These are phyloP conservation scores for Aphaenogaster rudis DNA, from an alignment of 1,140 invertebrate species.

Conservation along the genomic window DNA sequence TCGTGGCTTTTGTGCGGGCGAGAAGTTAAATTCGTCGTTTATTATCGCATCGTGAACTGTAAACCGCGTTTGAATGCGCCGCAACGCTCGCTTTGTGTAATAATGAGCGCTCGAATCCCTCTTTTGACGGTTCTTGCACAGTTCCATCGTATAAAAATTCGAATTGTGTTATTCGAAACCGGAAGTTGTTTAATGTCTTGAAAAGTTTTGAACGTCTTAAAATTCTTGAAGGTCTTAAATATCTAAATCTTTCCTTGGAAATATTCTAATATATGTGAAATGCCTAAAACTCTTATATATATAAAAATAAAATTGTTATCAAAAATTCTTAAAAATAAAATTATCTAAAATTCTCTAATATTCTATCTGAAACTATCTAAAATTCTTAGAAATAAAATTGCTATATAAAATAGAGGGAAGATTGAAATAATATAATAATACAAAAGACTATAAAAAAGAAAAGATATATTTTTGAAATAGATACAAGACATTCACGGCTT, in stretches of 20 bases:
- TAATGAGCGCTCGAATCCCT: background rate
- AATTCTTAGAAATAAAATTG: background rate
- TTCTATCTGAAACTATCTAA: background rate
- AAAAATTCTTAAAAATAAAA: background rate
- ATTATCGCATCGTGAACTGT: constrained; percentile 28
- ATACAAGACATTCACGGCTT: background rate
- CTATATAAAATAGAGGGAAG: background rate
- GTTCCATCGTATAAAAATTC: background rate
- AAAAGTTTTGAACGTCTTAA: background rate
- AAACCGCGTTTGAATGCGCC: constrained; percentile 1
- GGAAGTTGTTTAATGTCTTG: background rate
- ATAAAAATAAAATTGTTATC: background rate
- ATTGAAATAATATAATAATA: constrained; percentile 1
- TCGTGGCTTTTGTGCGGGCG: constrained; percentile 31
- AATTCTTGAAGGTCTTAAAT: background rate
- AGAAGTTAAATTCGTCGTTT: constrained; percentile 56
- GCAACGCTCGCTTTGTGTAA: background rate
- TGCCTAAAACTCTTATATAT: no score
- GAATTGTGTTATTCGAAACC: background rate
- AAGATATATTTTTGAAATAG: background rate
- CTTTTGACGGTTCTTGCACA: background rate
- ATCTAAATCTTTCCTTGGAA: background rate
- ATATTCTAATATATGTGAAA: background rate
- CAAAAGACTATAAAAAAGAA: background rate
- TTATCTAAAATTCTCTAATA: no score